A percentile compares a stretch with the other conserved stretches of the same genome.
phyloP scores from a whole-genome alignment of 1,140 invertebrate genomes.

The Procambarus clarkii region DNA sequence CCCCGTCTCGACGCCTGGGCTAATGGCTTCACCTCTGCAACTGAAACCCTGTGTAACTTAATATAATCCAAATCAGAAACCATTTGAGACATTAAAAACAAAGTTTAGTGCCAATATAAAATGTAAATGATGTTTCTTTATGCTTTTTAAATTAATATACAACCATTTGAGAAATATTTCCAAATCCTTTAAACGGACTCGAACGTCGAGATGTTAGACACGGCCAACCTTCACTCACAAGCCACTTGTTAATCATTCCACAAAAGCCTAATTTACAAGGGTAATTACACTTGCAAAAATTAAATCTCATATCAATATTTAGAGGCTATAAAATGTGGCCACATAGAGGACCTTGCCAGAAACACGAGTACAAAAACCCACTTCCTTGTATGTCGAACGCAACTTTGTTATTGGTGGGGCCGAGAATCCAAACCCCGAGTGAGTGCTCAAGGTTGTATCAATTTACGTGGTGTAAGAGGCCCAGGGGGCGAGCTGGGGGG shows the following conservation, averaged over 20 bases:
- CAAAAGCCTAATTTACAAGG: neutral
- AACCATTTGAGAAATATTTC: neutral
- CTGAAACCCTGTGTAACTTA: neutral
- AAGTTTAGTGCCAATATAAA: no score
- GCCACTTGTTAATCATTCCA: neutral
- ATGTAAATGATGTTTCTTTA: no score
- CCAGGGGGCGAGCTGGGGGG: neutral
- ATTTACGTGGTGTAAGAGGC: neutral
- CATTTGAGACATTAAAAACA: no score
- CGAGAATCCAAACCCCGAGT: neutral
- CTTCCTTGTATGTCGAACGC: constrained; percentile 1
- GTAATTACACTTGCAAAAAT: neutral
- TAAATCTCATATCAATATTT: neutral
- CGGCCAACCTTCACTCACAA: neutral
- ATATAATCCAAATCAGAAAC: neutral
- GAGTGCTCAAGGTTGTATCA: constrained; percentile 26
- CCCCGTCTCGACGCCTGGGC: neutral
- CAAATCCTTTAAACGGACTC: neutral
- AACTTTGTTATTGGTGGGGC: constrained; percentile 34
- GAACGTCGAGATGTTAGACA: neutral
- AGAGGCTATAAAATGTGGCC: neutral
- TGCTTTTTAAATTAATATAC: neutral
- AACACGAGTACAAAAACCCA: neutral
- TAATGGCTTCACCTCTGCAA: neutral
- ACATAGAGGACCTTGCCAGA: neutral